These are phyloP conservation scores for Tenthredo notha DNA, from an alignment of 2,888 invertebrate genomes.

Conservation along the genomic window DNA sequence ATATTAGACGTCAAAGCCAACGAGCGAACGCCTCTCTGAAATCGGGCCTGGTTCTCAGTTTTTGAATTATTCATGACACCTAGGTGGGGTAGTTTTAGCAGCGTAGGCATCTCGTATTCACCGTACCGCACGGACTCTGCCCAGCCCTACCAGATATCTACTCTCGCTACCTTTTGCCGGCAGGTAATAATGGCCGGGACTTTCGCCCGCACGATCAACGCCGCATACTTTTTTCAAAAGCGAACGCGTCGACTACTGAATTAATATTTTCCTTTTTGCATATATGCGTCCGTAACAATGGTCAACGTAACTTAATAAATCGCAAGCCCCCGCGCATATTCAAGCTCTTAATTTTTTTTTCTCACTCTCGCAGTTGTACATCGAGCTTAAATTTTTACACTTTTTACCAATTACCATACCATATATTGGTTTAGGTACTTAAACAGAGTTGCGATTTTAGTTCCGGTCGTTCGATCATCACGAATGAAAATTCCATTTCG, in stretches of 20 bases:
- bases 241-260: neutral
- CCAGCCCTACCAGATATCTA: neutral
- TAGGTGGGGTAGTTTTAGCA: conserved; percentile 35
- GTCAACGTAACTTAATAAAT: neutral
- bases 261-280: neutral
- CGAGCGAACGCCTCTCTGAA: neutral
- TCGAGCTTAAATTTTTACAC: neutral
- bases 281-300: neutral
- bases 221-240: neutral
- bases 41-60: conserved; percentile 28
- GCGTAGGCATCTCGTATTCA: conserved; percentile 35
- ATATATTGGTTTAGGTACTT: neutral
- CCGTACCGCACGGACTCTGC: conserved; percentile 5
- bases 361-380: neutral
- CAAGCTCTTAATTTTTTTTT: neutral
- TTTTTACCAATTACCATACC: neutral
- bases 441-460: neutral
- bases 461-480: neutral
- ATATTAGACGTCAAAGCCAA: neutral
- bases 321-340: neutral
- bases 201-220: conserved; percentile 25
- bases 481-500: neutral
- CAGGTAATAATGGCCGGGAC: conserved; percentile 20
- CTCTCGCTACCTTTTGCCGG: neutral
- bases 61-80: conserved; percentile 41